phyloP scores from a whole-genome alignment of 2,113 vertebrate genomes.

The Riparia riparia region DNA sequence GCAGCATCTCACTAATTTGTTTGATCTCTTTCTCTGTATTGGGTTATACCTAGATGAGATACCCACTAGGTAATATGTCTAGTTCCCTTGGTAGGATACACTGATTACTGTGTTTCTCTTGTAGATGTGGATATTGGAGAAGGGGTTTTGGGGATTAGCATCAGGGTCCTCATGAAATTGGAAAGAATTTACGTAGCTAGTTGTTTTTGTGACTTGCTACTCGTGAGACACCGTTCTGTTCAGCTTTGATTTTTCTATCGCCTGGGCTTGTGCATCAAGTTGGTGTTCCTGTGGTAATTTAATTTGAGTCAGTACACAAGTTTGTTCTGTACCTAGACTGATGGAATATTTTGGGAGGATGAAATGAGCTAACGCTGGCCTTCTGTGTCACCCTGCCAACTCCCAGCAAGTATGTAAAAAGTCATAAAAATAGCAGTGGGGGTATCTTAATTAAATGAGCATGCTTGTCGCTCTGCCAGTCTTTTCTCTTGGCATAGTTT shows the following conservation, averaged over 20 bases:
- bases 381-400: conserved; percentile 1
- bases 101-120: background rate
- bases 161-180: background rate
- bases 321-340: background rate
- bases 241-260: background rate
- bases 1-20: background rate
- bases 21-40: background rate
- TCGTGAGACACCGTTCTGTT: background rate
- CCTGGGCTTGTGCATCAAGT: background rate
- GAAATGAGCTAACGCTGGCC: background rate
- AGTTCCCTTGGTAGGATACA: background rate
- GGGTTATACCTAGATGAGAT: background rate
- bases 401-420: conserved; percentile 49
- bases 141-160: background rate
- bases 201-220: background rate
- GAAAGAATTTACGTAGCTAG: background rate
- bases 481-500: conserved; percentile 9
- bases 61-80: background rate
- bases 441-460: conserved; percentile 33
- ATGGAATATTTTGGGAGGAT: conserved; percentile 10
- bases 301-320: background rate
- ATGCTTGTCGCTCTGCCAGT: conserved; percentile 6
- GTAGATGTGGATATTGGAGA: background rate
- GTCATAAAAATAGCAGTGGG: conserved; percentile 28
- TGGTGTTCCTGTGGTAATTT: background rate